Evolutionary conservation across 2,888 invertebrate species (phyloP), one percentile per base, ranked within the genome.

Genomic region (Cheilosia vulpina): DNA sequence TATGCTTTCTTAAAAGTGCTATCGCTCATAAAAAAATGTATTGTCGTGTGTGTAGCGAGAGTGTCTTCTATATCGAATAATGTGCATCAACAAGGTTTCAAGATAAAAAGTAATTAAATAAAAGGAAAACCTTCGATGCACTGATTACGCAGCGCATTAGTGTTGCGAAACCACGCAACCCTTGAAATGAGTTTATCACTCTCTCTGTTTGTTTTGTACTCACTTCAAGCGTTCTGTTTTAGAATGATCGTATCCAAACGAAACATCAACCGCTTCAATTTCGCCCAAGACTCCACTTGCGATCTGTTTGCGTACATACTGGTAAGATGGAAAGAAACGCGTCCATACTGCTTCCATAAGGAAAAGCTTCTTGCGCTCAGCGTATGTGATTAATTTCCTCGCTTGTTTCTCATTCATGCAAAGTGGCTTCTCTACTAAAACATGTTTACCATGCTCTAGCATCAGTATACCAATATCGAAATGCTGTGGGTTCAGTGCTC

Each of bases 301-400:
- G 4, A 98, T 93, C 89, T 95, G 94, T 88, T 95, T 93, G 68
- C 94, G 94, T 58, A 97, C 90, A 87, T 94, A 94, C 58, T 94
- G 92, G 90, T 97, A 97, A 0, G 94, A 93, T 0, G 98, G 98
- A 79, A 97, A 95, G 89, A 94, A 97, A 45, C 98, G 93, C 0
- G 96, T 96, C 98, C 98, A 98, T n/a, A 97, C 93, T 0, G 95
- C 98, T 93, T 97, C 97, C 97, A 97, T 97, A 0, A 97, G 90
- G 89, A 97, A 97, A 0, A 96, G 91, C 5, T 96, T 95, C 89
- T 96, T 96, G 34, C 93, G 91, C 89, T 93, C 94, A 0, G 98
- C 97, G 0, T 94, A 90, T 19, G 94, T 93, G 13, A 97, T 92
- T 52, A 98, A 92, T 87, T 95, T 94, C 83, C 94, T 93, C 0